Evolutionary conservation across 2,113 vertebrate genomes (phyloP), one percentile per base, ranked within the genome.

Genomic region (Cyanoliseus patagonus): DNA sequence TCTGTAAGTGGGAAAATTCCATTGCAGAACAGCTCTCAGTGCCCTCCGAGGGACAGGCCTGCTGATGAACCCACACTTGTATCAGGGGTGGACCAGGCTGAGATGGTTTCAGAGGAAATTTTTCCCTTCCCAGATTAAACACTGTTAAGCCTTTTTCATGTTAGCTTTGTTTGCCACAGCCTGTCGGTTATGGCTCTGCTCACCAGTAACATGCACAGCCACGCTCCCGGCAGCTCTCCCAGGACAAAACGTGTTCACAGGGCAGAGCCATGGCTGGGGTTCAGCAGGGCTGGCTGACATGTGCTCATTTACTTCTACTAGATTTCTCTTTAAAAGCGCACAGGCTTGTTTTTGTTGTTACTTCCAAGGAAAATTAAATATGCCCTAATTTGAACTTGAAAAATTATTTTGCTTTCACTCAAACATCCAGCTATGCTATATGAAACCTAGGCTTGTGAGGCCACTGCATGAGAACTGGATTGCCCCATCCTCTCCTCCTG

Each of bases 301-400:
- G n/a, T 25, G n/a, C 92, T 87, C 88, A 77, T 93, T 80, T 82
- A 12, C 67, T 88, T 86, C 91, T 70, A 39, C 83, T 41, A 70
- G 52, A 67, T 76, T 94, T 74, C 70, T 81, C 66, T 94, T 79
- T 78, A 82, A 94, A 94, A 94, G 52, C 33, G 76, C 39, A 41
- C 42, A 3, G 4, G 33, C 42, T 89, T 95, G 59, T 68, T 92
- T 92, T 28, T 83, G 42, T 76, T 67, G 22, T 82, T 83, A 89
- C 72, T 85, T 94, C 39, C 87, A 88, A 92, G 95, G 88, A 77
- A 85, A 83, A 92, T 91, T 94, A 91, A 84, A 81, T 85, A 75
- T 92, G 86, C 37, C 86, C 74, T 87, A 89, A 89, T 92, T 92
- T 94, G 94, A 96, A 95, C 70, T 64, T 44, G 83, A 73, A 75